Percentiles rank a stretch among this genome's conserved stretches.
phyloP scores from a whole-genome alignment of 2,113 vertebrate species.

The Heteronetta atricapilla region DNA sequence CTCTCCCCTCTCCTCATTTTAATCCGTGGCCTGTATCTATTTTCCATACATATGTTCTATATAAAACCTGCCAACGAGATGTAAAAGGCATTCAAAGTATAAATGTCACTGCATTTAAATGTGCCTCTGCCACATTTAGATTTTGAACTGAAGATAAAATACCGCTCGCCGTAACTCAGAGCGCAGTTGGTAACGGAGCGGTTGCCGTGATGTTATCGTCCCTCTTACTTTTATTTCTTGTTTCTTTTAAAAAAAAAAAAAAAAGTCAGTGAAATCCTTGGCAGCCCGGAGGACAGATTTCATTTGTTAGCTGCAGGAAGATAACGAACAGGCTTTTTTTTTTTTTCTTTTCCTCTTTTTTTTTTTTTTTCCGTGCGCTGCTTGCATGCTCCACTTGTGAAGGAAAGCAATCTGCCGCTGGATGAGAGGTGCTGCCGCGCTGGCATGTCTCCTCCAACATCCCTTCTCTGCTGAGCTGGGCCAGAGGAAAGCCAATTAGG shows the following conservation, averaged over 20 bases:
- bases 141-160: slow-evolving; percentile 69
- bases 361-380: neutral
- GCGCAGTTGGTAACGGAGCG: neutral
- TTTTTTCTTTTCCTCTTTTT: neutral
- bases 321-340: neutral
- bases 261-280: neutral
- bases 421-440: neutral
- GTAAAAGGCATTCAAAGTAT: slow-evolving; percentile 73
- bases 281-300: neutral
- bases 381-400: neutral
- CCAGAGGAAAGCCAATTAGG: neutral
- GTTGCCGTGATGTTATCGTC: slow-evolving; percentile 25
- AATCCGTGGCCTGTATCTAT: slow-evolving; percentile 20
- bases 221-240: slow-evolving; percentile 67
- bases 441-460: neutral
- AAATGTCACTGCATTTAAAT: slow-evolving; percentile 72
- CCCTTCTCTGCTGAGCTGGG: neutral
- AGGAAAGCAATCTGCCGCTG: neutral
- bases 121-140: slow-evolving; percentile 56
- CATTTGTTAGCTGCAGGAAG: slow-evolving; percentile 38
- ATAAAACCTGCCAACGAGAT: slow-evolving; percentile 67
- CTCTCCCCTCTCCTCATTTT: neutral
- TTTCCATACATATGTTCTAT: slow-evolving; percentile 65
- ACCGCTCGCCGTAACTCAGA: slow-evolving; percentile 8
- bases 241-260: slow-evolving; percentile 25